Evolutionary conservation across 2,888 invertebrate genomes (phyloP).

Genomic region (Drosophila mettleri): DNA sequence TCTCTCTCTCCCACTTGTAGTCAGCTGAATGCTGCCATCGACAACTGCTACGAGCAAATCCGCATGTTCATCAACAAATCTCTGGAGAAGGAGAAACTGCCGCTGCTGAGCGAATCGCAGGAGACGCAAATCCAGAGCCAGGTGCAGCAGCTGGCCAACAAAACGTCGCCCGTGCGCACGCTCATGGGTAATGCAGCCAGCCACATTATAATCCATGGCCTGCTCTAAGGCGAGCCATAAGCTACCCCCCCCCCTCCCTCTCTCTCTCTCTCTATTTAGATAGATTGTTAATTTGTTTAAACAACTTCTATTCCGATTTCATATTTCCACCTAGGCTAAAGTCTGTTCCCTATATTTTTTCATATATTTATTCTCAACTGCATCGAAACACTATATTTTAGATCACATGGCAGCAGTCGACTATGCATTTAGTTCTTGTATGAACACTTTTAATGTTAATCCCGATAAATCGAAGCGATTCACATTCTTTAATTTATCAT

Average conservation of each 20-base stretch:
- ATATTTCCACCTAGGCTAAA: too few relatives aligned
- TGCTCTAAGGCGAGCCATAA: background rate
- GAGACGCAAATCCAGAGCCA: conserved; percentile 80
- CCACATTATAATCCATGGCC: background rate
- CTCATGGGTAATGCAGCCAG: conserved; percentile 82
- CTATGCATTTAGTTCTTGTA: background rate
- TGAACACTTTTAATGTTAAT: background rate
- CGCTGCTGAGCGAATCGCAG: conserved; percentile 68
- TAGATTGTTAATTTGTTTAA: too few relatives aligned
- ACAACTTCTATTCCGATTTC: too few relatives aligned
- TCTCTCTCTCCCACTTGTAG: conserved; percentile 9
- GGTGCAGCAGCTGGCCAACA: conserved; percentile 78
- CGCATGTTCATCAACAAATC: conserved; percentile 78
- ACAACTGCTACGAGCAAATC: conserved; percentile 83
- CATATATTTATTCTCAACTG: too few relatives aligned
- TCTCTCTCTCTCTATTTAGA: background rate
- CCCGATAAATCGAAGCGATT: too few relatives aligned
- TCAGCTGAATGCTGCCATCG: conserved; percentile 76
- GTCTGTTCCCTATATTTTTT: too few relatives aligned
- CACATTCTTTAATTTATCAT: too few relatives aligned
- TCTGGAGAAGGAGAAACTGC: conserved; percentile 71
- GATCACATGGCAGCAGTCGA: too few relatives aligned
- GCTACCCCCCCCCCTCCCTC: too few relatives aligned
- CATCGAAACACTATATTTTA: too few relatives aligned
- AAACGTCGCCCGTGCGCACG: conserved; percentile 80